A percentile compares a stretch with the other conserved stretches of the same genome.
Conservation (phyloP, 2,113 vertebrate species). For the Ochotona princeps region DNA sequence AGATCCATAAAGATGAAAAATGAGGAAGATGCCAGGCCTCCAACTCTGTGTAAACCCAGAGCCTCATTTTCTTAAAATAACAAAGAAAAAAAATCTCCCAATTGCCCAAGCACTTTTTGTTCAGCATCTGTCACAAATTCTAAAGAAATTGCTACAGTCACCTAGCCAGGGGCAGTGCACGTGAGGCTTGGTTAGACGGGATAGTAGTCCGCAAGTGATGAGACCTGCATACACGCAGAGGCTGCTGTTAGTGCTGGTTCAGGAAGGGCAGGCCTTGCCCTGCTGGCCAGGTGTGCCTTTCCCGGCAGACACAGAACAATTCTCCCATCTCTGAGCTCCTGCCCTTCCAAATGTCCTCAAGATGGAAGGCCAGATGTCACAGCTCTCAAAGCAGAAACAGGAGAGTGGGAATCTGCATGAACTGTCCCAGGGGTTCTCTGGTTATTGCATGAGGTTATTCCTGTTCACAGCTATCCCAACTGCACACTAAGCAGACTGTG, state of each 20-base stretch:
- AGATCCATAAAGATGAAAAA: constrained; percentile 43
- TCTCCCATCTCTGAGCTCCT: background rate
- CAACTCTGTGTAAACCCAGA: background rate
- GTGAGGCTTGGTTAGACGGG: constrained; percentile 14
- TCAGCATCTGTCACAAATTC: constrained; percentile 58
- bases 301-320: background rate
- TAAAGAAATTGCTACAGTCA: background rate
- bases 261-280: background rate
- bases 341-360: background rate
- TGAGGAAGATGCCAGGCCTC: background rate
- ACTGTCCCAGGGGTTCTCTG: background rate
- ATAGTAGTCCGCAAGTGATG: background rate
- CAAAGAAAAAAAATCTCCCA: background rate
- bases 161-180: constrained; percentile 7
- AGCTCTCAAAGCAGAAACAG: background rate
- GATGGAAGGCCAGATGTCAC: background rate
- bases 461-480: background rate
- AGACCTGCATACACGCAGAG: background rate
- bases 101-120: constrained; percentile 22
- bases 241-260: background rate
- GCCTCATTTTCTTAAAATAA: background rate
- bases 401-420: background rate
- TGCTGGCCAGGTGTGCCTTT: background rate
- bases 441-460: background rate
- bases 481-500: background rate